These are phyloP conservation scores for Melopsittacus undulatus DNA, from an alignment of 2,797 vertebrate genomes.

Conservation along the genomic window DNA sequence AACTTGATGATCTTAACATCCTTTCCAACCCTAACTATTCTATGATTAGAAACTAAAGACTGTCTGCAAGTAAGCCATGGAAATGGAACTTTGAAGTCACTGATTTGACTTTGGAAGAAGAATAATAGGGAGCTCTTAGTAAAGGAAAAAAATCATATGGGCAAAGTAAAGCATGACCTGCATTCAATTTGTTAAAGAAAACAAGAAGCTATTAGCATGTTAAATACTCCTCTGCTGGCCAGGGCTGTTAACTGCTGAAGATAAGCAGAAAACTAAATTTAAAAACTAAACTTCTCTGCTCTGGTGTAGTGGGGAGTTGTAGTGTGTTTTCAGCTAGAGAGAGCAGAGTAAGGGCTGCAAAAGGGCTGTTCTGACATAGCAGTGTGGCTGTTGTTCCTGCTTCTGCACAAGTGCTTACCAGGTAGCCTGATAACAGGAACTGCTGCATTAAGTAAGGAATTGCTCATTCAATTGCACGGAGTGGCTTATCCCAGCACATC, in stretches of 20 bases:
- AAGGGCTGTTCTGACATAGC: neutral
- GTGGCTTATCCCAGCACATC: accelerated
- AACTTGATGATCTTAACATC: neutral
- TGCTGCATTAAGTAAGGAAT: neutral
- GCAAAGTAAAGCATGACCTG: neutral
- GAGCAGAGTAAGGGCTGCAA: neutral
- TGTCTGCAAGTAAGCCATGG: neutral
- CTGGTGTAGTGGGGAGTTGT: neutral
- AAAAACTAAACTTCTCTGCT: neutral
- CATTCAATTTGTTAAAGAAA: neutral
- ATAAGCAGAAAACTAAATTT: neutral
- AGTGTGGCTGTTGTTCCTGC: neutral
- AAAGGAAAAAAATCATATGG: neutral
- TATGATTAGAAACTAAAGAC: neutral
- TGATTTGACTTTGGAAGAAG: neutral
- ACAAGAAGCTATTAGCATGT: neutral
- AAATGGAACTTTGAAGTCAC: neutral
- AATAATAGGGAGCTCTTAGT: neutral
- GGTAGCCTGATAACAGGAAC: neutral
- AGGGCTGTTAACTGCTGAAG: neutral
- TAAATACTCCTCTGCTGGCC: neutral
- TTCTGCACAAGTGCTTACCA: neutral
- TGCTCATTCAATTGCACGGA: accelerated
- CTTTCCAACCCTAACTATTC: neutral
- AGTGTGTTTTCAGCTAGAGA: neutral